Evolutionary conservation across 2,797 vertebrate genomes (phyloP).

Genomic region (Arctocebus calabarensis): DNA sequence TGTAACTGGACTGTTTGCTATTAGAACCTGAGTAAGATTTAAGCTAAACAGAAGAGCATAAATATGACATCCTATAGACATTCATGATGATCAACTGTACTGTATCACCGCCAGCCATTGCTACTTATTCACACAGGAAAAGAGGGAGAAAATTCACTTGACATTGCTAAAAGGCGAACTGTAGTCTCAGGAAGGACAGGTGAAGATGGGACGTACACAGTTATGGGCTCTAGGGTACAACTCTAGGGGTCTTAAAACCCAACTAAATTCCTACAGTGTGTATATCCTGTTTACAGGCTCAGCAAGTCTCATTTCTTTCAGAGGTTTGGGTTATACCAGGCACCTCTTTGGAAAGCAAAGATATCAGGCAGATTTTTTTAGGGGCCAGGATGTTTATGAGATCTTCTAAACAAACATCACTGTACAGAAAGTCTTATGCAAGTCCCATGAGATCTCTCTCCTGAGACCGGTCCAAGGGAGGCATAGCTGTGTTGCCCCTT

Average conservation of each 20-base stretch:
- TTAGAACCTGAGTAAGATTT: slow-evolving; percentile 81
- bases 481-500: neutral
- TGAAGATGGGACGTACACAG: slow-evolving; percentile 29
- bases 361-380: slow-evolving; percentile 18
- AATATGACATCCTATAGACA: slow-evolving; percentile 78
- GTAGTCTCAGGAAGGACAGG: slow-evolving; percentile 61
- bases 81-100: slow-evolving; percentile 81
- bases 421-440: neutral
- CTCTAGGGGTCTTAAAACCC: slow-evolving; percentile 58
- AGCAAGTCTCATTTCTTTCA: slow-evolving; percentile 37
- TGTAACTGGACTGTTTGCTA: slow-evolving; percentile 75
- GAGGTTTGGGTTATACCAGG: neutral
- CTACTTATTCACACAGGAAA: slow-evolving; percentile 74
- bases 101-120: slow-evolving; percentile 75
- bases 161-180: slow-evolving; percentile 54
- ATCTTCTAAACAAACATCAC: neutral
- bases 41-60: slow-evolving; percentile 81
- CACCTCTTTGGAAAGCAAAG: slow-evolving; percentile 49
- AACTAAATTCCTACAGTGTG: slow-evolving; percentile 46
- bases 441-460: neutral
- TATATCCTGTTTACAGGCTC: slow-evolving; percentile 33
- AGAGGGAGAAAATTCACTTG: slow-evolving; percentile 54
- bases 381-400: neutral
- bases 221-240: slow-evolving; percentile 52
- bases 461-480: neutral